phyloP scores from a whole-genome alignment of 2,888 invertebrate species.

The Malthinus seriepunctatus region DNA sequence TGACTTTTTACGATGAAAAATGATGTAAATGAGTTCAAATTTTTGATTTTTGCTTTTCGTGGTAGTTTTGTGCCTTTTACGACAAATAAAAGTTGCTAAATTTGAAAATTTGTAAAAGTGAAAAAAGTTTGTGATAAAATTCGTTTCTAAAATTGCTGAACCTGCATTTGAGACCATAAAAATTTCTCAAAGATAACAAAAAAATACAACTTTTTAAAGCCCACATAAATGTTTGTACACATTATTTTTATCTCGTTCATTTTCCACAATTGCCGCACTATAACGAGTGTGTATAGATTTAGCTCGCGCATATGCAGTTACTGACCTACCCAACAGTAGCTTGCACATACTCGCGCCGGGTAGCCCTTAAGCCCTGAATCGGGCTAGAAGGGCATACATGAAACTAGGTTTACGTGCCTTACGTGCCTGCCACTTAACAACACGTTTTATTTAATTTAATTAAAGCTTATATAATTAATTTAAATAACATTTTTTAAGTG shows the following conservation, averaged over 20 bases:
- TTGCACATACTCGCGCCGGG: slow-evolving; percentile 50
- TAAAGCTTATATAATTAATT: background rate
- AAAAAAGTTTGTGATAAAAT: too few relatives aligned
- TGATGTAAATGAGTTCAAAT: too few relatives aligned
- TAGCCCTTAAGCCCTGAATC: slow-evolving; percentile 49
- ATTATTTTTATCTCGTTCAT: slow-evolving; percentile 12
- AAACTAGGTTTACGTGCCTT: slow-evolving; percentile 42
- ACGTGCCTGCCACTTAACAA: slow-evolving; percentile 21
- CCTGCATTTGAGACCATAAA: slow-evolving; percentile 1
- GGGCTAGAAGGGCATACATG: slow-evolving; percentile 47
- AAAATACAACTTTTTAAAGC: slow-evolving; percentile 7
- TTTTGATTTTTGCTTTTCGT: too few relatives aligned
- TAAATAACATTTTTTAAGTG: slow-evolving; percentile 10
- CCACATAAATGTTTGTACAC: slow-evolving; percentile 5
- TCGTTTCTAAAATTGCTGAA: background rate
- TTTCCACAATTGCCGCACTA: slow-evolving; percentile 35
- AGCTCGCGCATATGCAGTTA: slow-evolving; percentile 53
- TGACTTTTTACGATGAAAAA: too few relatives aligned
- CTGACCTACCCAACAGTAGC: slow-evolving; percentile 55
- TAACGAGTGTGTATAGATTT: slow-evolving; percentile 33
- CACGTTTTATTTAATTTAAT: slow-evolving; percentile 12
- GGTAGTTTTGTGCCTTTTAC: too few relatives aligned
- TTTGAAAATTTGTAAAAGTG: too few relatives aligned
- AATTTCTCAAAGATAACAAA: background rate
- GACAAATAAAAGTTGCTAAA: too few relatives aligned